phyloP scores from a whole-genome alignment of 1,140 invertebrate species.

The Drosophila santomea region DNA sequence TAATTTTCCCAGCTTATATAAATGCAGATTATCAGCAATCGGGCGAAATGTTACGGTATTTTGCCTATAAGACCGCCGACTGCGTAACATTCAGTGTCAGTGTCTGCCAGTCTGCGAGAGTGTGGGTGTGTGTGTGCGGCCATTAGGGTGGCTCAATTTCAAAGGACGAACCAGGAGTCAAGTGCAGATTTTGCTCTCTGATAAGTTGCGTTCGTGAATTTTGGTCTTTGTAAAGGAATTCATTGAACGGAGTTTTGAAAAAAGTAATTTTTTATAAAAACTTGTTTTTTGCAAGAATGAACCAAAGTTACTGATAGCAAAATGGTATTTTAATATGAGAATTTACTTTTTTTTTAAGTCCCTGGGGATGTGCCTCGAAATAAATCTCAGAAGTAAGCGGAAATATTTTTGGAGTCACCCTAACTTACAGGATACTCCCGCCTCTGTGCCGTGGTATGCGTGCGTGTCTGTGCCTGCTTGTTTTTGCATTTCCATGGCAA shows the following conservation, averaged over 20 bases:
- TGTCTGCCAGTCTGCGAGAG: constrained; percentile 44
- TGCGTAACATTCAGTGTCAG: constrained; percentile 80
- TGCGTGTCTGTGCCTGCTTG: constrained; percentile 52
- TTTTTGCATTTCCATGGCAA: constrained; percentile 80
- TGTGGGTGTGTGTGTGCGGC: constrained; percentile 32
- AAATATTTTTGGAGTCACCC: constrained; percentile 6
- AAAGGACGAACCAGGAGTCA: background rate
- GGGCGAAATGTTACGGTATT: constrained; percentile 65
- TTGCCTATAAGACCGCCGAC: constrained; percentile 60
- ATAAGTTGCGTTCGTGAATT: background rate
- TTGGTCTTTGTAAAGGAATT: background rate
- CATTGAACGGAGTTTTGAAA: too few species aligned
- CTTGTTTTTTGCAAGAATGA: too few species aligned
- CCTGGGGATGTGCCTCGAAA: too few species aligned
- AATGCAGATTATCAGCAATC: constrained; percentile 55
- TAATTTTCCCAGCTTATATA: constrained; percentile 26
- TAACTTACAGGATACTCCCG: constrained; percentile 19
- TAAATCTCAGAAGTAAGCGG: background rate
- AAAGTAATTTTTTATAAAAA: too few species aligned
- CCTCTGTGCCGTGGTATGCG: constrained; percentile 41
- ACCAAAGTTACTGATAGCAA: too few species aligned
- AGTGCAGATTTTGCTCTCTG: too few species aligned
- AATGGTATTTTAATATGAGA: too few species aligned
- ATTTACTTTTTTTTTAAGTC: too few species aligned
- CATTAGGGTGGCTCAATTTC: constrained; percentile 41